phyloP scores from a whole-genome alignment of 2,113 vertebrate genomes.

The Falco punctatus region DNA sequence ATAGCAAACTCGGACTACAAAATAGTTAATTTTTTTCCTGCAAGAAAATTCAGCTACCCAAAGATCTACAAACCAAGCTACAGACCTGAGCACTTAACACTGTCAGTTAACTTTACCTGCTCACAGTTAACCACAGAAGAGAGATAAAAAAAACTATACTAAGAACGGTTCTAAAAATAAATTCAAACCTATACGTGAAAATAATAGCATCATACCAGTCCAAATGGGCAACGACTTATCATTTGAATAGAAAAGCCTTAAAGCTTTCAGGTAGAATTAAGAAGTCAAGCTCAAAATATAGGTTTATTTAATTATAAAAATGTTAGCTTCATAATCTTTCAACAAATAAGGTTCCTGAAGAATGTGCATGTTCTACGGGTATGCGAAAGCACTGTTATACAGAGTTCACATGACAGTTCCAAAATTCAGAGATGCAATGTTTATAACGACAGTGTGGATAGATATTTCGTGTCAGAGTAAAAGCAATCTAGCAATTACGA shows the following conservation, averaged over 20 bases:
- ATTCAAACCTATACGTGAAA: background rate
- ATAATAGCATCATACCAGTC: background rate
- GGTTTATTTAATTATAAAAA: background rate
- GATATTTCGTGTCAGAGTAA: background rate
- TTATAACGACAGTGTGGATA: background rate
- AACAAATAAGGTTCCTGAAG: background rate
- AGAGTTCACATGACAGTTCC: background rate
- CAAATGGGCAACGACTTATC: background rate
- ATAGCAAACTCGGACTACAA: background rate
- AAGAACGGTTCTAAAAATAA: background rate
- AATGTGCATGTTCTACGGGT: background rate
- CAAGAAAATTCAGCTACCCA: background rate
- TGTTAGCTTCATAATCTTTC: background rate
- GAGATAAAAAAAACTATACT: background rate
- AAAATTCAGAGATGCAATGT: background rate
- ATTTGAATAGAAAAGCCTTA: background rate
- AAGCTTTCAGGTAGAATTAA: background rate
- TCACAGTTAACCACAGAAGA: background rate
- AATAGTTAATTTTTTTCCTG: background rate
- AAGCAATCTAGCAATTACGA: background rate
- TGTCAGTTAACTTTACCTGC: background rate
- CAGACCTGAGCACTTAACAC: background rate
- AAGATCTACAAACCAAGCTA: background rate
- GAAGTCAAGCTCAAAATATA: background rate
- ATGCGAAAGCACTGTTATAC: background rate